A percentile compares a stretch with the other conserved stretches of the same genome.
These are phyloP conservation scores for Myxocyprinus asiaticus DNA, from an alignment of 2,113 vertebrate genomes.

Conservation along the genomic window DNA sequence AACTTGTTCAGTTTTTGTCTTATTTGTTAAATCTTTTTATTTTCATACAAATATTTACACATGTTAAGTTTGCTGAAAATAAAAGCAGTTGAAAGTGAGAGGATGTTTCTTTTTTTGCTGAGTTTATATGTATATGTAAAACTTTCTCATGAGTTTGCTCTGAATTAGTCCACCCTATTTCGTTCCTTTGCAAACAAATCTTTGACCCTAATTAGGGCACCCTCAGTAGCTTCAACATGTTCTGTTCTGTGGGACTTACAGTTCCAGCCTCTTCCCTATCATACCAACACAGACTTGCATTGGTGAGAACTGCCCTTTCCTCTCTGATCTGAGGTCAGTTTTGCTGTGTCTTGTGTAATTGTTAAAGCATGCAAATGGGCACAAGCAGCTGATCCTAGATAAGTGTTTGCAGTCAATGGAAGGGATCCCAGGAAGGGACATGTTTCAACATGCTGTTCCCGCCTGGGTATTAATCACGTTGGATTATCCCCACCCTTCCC, in stretches of 20 bases:
- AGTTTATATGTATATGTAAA: too few species aligned
- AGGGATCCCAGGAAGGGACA: conserved; percentile 23
- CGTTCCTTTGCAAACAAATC: conserved; percentile 53
- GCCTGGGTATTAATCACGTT: conserved; percentile 56
- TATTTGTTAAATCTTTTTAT: too few species aligned
- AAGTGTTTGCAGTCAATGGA: conserved; percentile 4
- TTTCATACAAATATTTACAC: too few species aligned
- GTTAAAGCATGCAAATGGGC: neutral
- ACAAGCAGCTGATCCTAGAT: conserved; percentile 28
- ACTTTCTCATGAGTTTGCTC: conserved; percentile 56
- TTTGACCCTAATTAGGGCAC: conserved; percentile 39
- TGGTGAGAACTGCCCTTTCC: neutral
- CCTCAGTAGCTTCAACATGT: conserved; percentile 5
- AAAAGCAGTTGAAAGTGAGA: too few species aligned
- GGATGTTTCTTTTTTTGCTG: too few species aligned
- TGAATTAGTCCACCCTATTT: conserved; percentile 70
- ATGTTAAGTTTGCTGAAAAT: too few species aligned
- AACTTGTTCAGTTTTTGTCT: too few species aligned
- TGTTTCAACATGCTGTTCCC: conserved; percentile 55
- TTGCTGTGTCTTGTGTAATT: neutral
- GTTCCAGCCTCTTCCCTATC: conserved; percentile 59
- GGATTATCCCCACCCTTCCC: conserved; percentile 56
- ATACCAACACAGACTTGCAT: conserved; percentile 41
- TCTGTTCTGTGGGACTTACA: conserved; percentile 61
- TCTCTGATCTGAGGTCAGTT: conserved; percentile 36